Base-by-base conservation (phyloP, 2,888 invertebrate species). In the Boloria euphrosyne region DNA sequence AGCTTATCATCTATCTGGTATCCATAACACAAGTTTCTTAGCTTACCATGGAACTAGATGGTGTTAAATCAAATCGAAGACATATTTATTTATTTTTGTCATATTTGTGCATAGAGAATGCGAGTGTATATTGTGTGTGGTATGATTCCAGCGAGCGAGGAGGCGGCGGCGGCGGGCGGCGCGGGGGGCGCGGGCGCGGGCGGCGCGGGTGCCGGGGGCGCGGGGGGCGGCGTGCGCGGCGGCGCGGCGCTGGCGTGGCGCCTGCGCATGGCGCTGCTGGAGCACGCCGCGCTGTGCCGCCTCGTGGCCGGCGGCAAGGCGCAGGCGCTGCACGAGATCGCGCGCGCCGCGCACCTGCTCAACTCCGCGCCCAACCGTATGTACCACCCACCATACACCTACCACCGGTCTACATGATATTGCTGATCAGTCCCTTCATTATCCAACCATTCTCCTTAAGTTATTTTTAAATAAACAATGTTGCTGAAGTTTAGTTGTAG, bases 221-320 rank as follows among this genome's bases (percentile, higher is more conserved):
- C 57, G 80, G 52, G 54, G 95, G 96, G 80, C 93, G 93, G 83
- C 67, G 70, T 71, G 68, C 80, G 86, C 46, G 78, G 82, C 74
- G 83, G 83, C 58, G 84, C 82, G 62, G 77, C 80, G 70, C 84
- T 91, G 27, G 89, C 99, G 75, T 96, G 97, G 76, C 96, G 98
- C 38, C 98, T 99, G 87, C 98, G 99, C 92, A 93, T 99, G 83
- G 97, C 98, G 93, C 93, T 99, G 60, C 91, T 98, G 77, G 99
- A 99, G 87, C 98, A 99, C 91, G 98, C 98, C 81, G 97, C 98
- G 71, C 97, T 99, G 96, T 98, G 98, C 85, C 95, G 98, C 27
- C 94, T 99, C 74, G 98, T 99, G 59, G 98, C 98, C 94, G 99
- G 99, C 72, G 98, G 98, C 83, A 98, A 99, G 88, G 96, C 97